Percentiles rank a stretch among this genome's conserved stretches.
Evolutionary conservation across 2,113 vertebrate species (phyloP).

Genomic region (Malurus cyaneus): DNA sequence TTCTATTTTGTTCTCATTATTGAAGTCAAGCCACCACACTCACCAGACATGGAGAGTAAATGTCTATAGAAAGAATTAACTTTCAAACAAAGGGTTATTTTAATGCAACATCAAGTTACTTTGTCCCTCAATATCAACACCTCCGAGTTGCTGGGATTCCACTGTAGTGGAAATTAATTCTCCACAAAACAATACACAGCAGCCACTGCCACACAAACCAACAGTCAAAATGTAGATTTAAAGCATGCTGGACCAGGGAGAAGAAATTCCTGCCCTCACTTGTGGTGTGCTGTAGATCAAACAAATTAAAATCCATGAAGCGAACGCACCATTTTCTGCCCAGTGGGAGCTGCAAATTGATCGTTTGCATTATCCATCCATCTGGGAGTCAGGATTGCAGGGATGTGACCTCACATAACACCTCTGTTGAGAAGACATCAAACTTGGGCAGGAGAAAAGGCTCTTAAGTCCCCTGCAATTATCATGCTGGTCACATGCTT

Average conservation of each 20-base stretch:
- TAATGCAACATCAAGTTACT: background rate
- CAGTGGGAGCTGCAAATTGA: constrained; percentile 20
- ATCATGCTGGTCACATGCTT: constrained; percentile 17
- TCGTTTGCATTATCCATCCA: background rate
- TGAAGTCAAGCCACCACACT: background rate
- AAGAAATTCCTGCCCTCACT: background rate
- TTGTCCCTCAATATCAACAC: background rate
- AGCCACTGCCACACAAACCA: background rate
- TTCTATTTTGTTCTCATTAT: background rate
- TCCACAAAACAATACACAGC: background rate
- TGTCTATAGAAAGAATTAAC: background rate
- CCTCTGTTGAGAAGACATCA: background rate
- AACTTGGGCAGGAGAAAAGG: background rate
- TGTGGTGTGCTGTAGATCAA: background rate
- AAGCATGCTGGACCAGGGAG: fast-evolving
- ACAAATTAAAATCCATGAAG: background rate
- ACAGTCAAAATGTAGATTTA: fast-evolving
- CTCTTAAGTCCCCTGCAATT: constrained; percentile 5
- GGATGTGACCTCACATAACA: background rate
- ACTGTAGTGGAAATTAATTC: background rate
- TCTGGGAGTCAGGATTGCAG: background rate
- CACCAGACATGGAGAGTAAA: background rate
- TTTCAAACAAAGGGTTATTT: background rate
- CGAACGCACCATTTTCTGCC: background rate
- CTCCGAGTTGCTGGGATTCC: background rate